Conservation (phyloP, 2,888 invertebrate genomes). For the Lampropteryx suffumata region DNA sequence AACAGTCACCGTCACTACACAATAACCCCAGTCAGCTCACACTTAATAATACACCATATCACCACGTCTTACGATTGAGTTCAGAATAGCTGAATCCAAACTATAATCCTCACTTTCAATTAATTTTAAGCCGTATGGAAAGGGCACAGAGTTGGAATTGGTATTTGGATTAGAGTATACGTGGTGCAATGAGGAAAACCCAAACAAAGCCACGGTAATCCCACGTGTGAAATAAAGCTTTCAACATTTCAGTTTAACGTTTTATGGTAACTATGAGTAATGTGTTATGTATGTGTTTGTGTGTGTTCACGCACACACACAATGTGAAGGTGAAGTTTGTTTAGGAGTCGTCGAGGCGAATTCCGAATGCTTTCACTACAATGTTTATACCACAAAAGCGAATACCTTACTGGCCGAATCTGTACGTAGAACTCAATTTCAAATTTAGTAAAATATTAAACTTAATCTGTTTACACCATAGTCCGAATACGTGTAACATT, state of each 20-base stretch:
- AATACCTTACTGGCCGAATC: too few relatives aligned
- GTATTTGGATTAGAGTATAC: neutral
- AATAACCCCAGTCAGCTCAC: neutral
- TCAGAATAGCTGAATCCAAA: neutral
- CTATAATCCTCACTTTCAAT: neutral
- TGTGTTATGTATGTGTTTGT: too few relatives aligned
- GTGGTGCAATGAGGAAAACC: constrained; percentile 13
- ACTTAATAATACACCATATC: neutral
- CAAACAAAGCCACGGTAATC: constrained; percentile 13
- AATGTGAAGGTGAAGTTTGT: too few relatives aligned
- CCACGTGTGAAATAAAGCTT: constrained; percentile 13
- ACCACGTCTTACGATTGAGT: neutral
- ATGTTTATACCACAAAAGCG: too few relatives aligned
- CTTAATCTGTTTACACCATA: too few relatives aligned
- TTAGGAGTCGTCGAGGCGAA: too few relatives aligned
- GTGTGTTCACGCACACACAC: too few relatives aligned
- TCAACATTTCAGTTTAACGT: constrained; percentile 3
- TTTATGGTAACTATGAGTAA: neutral
- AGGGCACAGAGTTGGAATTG: constrained; percentile 2
- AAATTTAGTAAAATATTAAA: too few relatives aligned
- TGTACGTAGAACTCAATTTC: too few relatives aligned
- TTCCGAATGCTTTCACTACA: too few relatives aligned
- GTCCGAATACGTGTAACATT: too few relatives aligned
- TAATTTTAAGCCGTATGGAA: constrained; percentile 1
- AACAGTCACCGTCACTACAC: neutral